Evolutionary conservation across 2,888 invertebrate genomes (phyloP), one percentile per base, ranked within the genome.

Genomic region (Aradus depressus): DNA sequence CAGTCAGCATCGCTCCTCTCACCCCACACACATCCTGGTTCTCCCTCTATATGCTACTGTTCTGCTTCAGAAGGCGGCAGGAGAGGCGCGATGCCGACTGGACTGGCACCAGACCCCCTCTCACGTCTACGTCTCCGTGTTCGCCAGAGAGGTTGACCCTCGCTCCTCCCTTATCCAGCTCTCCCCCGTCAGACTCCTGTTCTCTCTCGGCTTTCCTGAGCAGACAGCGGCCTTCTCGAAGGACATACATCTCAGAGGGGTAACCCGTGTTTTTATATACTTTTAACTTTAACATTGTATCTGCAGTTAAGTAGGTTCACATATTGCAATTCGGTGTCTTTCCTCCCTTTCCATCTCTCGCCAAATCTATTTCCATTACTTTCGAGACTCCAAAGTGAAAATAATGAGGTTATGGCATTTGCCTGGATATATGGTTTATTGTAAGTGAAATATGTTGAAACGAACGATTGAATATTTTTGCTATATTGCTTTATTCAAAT

Each of bases 21-120:
- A n/a, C n/a, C 12, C 31, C 31, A 31, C 31, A 10, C 8, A 8
- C 31, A 31, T 31, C 12, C 31, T 8, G 31, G 12, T 31, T 8
- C 12, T 8, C 31, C 8, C 31, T 8, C 8, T 31, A 10, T 31
- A 10, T 31, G 12, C 31, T 31, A 10, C 12, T 38, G 8, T 16
- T 38, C 8, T n/a, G n/a, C n/a, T 50, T 34, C 35, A 50, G 79
- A 70, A 73, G 56, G 62, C 69, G 3, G 68, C 75, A 52, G 72
- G 74, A 43, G 75, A 72, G 41, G 71, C 77, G 1, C 73, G 79
- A 52, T 95, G 95, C 65, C 78, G 93, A 21, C 81, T 86, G 75
- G 96, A 97, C 67, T 93, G 92, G 87, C 91, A 95, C 70, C 96
- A 97, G 72, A 96, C 95, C 1, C 81, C 80, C 0, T 75, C 80